Conservation (phyloP, 2,113 vertebrate species). For the Thamnophis sirtalis region DNA sequence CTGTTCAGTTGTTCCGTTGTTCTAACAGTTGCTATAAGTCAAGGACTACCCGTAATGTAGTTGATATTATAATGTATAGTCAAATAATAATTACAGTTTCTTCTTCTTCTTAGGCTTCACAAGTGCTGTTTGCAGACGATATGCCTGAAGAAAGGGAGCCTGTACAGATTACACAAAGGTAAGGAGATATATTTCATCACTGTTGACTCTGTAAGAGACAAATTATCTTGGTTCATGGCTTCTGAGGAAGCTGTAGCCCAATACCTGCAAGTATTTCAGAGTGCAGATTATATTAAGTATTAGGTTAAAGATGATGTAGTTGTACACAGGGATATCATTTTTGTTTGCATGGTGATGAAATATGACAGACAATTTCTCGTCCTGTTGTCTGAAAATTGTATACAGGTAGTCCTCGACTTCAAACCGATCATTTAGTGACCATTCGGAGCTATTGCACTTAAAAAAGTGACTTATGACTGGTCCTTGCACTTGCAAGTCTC, state of each 20-base stretch:
- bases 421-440: too few relatives aligned
- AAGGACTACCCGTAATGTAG: background rate
- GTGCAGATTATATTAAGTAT: background rate
- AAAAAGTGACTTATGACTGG: too few relatives aligned
- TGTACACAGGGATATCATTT: background rate
- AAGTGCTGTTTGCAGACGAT: slow-evolving; percentile 61
- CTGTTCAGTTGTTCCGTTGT: too few relatives aligned
- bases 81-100: slow-evolving; percentile 19
- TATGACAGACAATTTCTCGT: background rate
- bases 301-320: background rate
- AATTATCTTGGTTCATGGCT: background rate
- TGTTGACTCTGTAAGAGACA: rapidly evolving
- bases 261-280: background rate
- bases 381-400: background rate
- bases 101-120: slow-evolving; percentile 60
- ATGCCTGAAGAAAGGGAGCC: slow-evolving; percentile 61
- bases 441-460: too few relatives aligned
- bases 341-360: background rate
- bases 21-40: background rate
- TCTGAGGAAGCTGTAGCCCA: rapidly evolving
- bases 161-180: slow-evolving; percentile 67
- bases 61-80: background rate
- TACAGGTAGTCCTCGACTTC: too few relatives aligned
- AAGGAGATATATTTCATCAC: slow-evolving; percentile 15
- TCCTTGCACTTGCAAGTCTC: too few relatives aligned